Base-by-base conservation (phyloP, 2,113 vertebrate genomes). In the Colius striatus region DNA sequence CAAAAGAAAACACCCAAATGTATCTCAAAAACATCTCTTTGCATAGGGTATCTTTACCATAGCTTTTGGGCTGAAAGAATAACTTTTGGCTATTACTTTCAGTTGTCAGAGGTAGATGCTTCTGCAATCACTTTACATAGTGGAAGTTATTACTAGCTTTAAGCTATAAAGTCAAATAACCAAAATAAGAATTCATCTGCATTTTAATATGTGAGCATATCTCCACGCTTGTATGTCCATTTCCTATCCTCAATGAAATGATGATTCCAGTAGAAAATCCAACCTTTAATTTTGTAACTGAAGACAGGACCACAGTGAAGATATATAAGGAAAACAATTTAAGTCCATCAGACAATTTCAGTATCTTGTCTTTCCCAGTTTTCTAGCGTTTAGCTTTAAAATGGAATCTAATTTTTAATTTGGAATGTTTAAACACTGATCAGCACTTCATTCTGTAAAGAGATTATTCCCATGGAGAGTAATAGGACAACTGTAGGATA, bases 11-110 rank as follows among this genome's bases (percentile, higher is more conserved):
- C 14, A n/a, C 25, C 16, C 25, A 62, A 43, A 47, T 3, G 10
- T 14, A 61, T n/a, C 43, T 77, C 34, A 87, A 47, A 84, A 78
- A 11, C 4, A 36, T 25, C 25, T 74, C 17, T 75, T 74, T 71
- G 30, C 5, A 0, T 8, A 58, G 5, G 6, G 3, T n/a, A 71
- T 29, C n/a, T 55, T 38, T 63, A 67, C 10, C 13, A 43, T 1
- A 57, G 53, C 8, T 60, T 90, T 48, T 15, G 29, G 7, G 19
- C 71, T 84, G 61, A 87, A 76, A 75, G 12, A 32, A 21, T 13
- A 66, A 16, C 20, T 74, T 84, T 38, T 32, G 20, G 32, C 26
- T 51, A 67, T 82, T 25, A 12, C n/a, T 55, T 53, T 16, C 13
- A 27, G 0, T 32, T 81, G 38, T 48, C 18, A 63, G 74, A 85